phyloP scores from a whole-genome alignment of 2,888 invertebrate species.

The Pharmacophagus antenor region DNA sequence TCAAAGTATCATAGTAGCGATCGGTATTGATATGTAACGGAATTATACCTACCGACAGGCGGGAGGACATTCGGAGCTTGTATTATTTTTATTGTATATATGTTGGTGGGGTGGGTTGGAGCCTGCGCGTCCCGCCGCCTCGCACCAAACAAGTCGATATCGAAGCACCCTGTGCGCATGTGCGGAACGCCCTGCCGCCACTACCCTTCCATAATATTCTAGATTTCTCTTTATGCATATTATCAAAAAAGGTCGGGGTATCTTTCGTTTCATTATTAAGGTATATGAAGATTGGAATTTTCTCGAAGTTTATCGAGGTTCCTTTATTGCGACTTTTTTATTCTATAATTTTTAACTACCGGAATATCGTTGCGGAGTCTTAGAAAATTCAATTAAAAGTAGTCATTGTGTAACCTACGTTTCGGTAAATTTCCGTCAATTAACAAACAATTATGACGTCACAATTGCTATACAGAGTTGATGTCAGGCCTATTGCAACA shows the following conservation, averaged over 20 bases:
- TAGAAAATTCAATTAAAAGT: background rate
- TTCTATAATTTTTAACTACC: background rate
- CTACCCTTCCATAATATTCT: constrained; percentile 64
- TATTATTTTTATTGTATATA: constrained; percentile 76
- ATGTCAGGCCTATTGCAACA: background rate
- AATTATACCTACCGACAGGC: constrained; percentile 40
- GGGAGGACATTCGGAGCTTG: constrained; percentile 69
- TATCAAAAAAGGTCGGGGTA: constrained; percentile 60
- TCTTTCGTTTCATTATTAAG: constrained; percentile 38
- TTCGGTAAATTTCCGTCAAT: constrained; percentile 4
- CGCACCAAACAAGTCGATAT: constrained; percentile 63
- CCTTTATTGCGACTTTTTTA: background rate
- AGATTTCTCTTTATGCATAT: constrained; percentile 73
- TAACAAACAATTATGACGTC: constrained; percentile 6
- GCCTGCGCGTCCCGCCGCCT: constrained; percentile 57
- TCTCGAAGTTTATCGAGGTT: background rate
- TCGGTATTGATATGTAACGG: background rate
- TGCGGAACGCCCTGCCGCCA: constrained; percentile 54
- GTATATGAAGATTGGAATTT: background rate
- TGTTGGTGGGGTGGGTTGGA: constrained; percentile 52
- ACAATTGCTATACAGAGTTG: background rate
- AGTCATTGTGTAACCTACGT: background rate
- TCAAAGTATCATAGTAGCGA: background rate
- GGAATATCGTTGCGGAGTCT: background rate
- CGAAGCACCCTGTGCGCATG: constrained; percentile 59